phyloP scores from a whole-genome alignment of 2,113 vertebrate genomes.

The Silurus glanis region DNA sequence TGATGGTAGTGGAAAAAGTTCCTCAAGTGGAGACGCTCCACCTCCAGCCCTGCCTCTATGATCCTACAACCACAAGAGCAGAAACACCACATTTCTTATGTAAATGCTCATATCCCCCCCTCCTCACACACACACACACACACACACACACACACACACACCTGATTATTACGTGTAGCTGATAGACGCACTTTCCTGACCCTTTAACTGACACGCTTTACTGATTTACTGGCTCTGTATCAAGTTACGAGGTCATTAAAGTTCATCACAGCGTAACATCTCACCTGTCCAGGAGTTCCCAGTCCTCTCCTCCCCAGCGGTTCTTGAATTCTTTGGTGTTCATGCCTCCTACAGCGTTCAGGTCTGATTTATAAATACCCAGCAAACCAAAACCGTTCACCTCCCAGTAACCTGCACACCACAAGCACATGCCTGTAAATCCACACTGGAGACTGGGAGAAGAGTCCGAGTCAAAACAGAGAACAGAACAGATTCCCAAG shows the following conservation, averaged over 20 bases:
- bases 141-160: background rate
- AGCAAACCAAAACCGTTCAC: constrained; percentile 94
- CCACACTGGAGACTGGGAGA: background rate
- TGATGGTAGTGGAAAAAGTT: constrained; percentile 94
- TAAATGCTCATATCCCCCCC: too few relatives aligned
- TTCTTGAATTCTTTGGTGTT: constrained; percentile 89
- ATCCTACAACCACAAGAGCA: constrained; percentile 70
- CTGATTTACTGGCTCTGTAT: background rate
- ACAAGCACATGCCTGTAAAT: background rate
- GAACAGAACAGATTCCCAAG: too few relatives aligned
- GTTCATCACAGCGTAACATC: background rate
- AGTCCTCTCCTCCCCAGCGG: constrained; percentile 96
- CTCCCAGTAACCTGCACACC: constrained; percentile 88
- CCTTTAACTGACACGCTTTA: background rate
- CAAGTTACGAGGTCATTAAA: background rate
- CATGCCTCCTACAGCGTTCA: constrained; percentile 89
- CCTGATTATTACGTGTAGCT: background rate
- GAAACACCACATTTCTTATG: background rate
- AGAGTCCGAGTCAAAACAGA: background rate
- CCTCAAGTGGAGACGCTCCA: constrained; percentile 87
- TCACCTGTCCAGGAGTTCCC: constrained; percentile 95
- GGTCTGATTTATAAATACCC: constrained; percentile 95
- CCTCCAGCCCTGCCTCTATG: constrained; percentile 86
- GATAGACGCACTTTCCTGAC: background rate
- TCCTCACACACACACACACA: background rate